Conservation (phyloP, 2,797 vertebrate genomes). For the Catamblyrhynchus diadema region DNA sequence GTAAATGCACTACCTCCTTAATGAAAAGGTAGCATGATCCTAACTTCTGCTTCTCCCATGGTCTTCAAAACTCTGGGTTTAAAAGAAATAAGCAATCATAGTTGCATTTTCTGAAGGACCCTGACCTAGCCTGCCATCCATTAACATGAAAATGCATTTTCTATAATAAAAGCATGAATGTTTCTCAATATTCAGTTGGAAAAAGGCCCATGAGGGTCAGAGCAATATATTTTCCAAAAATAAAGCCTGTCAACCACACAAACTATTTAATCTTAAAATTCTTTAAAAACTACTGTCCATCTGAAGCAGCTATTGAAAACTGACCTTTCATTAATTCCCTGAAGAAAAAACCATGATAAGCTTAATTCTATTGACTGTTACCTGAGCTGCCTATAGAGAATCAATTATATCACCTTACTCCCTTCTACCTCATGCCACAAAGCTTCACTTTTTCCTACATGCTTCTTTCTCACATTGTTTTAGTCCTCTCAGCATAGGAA, state of each 20-base stretch:
- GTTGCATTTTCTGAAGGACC: background rate
- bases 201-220: background rate
- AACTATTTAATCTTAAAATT: background rate
- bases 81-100: background rate
- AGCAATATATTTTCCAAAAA: background rate
- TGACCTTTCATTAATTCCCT: background rate
- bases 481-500: background rate
- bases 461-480: background rate
- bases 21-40: background rate
- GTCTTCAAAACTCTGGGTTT: background rate
- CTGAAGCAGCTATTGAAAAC: background rate
- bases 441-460: background rate
- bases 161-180: background rate
- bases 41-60: background rate
- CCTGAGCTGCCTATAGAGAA: constrained; percentile 12
- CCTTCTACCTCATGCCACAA: background rate
- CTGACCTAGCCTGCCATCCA: background rate
- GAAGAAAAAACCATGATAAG: background rate
- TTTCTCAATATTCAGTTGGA: background rate
- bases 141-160: background rate
- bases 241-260: background rate
- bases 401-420: background rate
- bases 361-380: constrained; percentile 15
- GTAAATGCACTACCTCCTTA: background rate
- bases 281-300: background rate